phyloP scores from a whole-genome alignment of 2,113 vertebrate species.

The Podiceps cristatus region DNA sequence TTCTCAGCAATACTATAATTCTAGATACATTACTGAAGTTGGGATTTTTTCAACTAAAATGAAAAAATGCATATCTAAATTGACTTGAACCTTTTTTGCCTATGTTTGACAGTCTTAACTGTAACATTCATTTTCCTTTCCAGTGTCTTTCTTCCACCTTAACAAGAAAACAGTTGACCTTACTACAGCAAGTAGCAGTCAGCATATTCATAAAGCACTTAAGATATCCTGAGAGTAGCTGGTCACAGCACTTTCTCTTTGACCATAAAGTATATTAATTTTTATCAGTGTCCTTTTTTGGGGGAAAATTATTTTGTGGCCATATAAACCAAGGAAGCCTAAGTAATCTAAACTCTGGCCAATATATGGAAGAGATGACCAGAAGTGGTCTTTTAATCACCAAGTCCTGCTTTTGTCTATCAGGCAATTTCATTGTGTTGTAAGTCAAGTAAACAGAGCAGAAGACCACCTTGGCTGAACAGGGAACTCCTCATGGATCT shows the following conservation, averaged over 20 bases:
- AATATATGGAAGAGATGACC: not conserved
- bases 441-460: not conserved
- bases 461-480: not conserved
- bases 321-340: not conserved
- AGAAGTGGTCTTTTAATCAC: not conserved
- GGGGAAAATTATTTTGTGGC: not conserved
- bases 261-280: not conserved
- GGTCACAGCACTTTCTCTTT: not conserved
- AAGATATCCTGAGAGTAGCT: not conserved
- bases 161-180: not conserved
- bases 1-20: not conserved
- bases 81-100: fast-evolving
- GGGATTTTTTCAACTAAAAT: not conserved
- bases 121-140: not conserved
- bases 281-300: not conserved
- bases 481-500: not conserved
- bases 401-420: not conserved
- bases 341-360: not conserved
- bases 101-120: not conserved
- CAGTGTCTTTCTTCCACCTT: not conserved
- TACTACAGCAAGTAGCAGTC: not conserved
- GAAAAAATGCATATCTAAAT: not conserved
- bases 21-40: not conserved
- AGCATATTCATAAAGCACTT: not conserved
- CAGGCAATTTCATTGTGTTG: not conserved